Evolutionary conservation across 2,888 invertebrate genomes (phyloP), one percentile per base, ranked within the genome.

Genomic region (Rambutsinella grinnellia): DNA sequence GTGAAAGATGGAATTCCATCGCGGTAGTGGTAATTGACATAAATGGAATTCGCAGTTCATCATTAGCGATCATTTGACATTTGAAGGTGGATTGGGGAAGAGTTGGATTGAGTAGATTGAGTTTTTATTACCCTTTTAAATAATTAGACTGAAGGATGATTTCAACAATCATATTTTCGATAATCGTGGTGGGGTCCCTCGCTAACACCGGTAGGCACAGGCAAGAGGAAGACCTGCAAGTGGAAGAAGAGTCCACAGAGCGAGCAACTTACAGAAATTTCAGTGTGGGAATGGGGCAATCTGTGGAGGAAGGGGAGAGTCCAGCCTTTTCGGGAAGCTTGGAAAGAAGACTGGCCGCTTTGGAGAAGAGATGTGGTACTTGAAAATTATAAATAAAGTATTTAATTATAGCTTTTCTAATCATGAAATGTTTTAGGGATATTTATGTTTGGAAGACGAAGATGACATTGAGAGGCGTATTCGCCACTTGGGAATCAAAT

Each of bases 381-480:
- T 21, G 1, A 8, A 26, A 27, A 61, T 2, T 17, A 26, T 47
- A 5, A 61, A 24, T 46, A 5, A 24, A 56, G 21, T 10, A 60
- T 19, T 36, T 23, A 15, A 36, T 54, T 21, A 36, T 53, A n/a
- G n/a, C n/a, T n/a, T 54, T 19, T 53, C n/a, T 53, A n/a, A 26
- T 3, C 17, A 51, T 19, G 17, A 27, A 21, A 21, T 10, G 1
- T 46, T 76, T 58, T 36, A 79, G 79, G 70, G 58, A 62, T 65
- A 74, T 47, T 27, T 79, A 17, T 79, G 79, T 21, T 23, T 72
- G 46, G 76, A 72, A 47, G 77, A 77, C 19, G 70, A 68, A 27
- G 74, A 74, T 15, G 79, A 79, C n/a, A 21, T 69, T 19, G 54
- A 68, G 3, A 57, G 72, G 66, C 21, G 56, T 15, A 61, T 74